phyloP scores from a whole-genome alignment of 2,888 invertebrate species.

The Nemotelus nigrinus region DNA sequence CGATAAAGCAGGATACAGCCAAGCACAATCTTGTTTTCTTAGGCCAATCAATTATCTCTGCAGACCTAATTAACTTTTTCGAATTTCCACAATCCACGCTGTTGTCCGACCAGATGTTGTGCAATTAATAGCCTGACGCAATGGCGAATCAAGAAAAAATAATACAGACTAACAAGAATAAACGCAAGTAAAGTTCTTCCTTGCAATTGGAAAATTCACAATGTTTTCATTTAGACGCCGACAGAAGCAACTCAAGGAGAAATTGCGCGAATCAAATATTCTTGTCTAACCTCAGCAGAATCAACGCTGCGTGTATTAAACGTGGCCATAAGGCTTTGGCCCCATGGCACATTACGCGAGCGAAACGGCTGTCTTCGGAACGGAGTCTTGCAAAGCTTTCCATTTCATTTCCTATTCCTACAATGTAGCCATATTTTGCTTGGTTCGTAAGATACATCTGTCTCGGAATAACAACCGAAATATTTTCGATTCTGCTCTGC shows the following conservation, averaged over 20 bases:
- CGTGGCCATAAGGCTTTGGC: slow-evolving; percentile 14
- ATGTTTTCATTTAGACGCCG: not conserved
- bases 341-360: slow-evolving; percentile 7
- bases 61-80: slow-evolving; percentile 49
- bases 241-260: not conserved
- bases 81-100: slow-evolving; percentile 30
- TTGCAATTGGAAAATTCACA: slow-evolving; percentile 34
- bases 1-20: slow-evolving; percentile 8
- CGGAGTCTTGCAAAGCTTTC: not conserved
- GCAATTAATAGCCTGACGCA: slow-evolving; percentile 49
- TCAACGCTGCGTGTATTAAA: not conserved
- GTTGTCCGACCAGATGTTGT: slow-evolving; percentile 48
- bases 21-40: slow-evolving; percentile 29
- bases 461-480: slow-evolving; percentile 13
- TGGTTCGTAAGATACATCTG: slow-evolving; percentile 30
- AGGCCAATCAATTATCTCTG: slow-evolving; percentile 46
- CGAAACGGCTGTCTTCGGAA: slow-evolving; percentile 19
- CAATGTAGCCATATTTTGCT: slow-evolving; percentile 1
- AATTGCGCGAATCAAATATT: slow-evolving; percentile 9
- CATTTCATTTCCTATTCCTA: slow-evolving; percentile 34
- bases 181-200: slow-evolving; percentile 15
- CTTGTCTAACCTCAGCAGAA: not conserved
- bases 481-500: slow-evolving; percentile 18
- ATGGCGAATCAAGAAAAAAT: slow-evolving; percentile 41
- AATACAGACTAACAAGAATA: slow-evolving; percentile 7